Base-by-base conservation (phyloP, 1,140 invertebrate genomes). In the Chironomus striatipennis region DNA sequence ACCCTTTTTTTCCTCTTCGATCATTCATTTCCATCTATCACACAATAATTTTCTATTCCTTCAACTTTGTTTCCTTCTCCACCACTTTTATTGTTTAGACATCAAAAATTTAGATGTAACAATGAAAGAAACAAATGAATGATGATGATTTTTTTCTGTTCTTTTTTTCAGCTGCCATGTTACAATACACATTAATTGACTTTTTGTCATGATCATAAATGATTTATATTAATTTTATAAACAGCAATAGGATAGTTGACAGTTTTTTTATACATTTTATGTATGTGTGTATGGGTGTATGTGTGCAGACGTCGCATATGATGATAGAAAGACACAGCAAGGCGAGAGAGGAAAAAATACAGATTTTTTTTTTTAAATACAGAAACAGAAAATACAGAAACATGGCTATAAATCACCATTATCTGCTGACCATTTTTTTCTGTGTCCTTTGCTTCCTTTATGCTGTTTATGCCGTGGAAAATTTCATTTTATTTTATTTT, bases 221-320 rank as follows among this genome's bases (percentile, higher is more conserved):
- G 47, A 57, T 57, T 57, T 57, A 57, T 57, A 57, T 57, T 57
- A 57, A 57, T 57, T 57, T 57, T 57, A 57, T 57, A 57, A 57
- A 57, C 8, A 57, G 47, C 47, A 57, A 57, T 57, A 57, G 47
- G n/a, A 57, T 57, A 57, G 47, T 57, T 57, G 47, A 57, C 47
- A 57, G 47, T 15, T 57, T 57, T 57, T 57, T 57, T 57, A 34
- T 34, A 34, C 5, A 34, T 34, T 2, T 34, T 34, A 34, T 34
- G 24, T 34, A 34, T 34, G 24, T 34, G 5, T 34, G 24, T 34
- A 5, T 34, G n/a, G n/a, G 24, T 34, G 24, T 34, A 34, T 34
- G 24, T 34, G 24, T 1, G 24, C 5, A 34, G 24, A 34, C 24
- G 24, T 34, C 5, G 24, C 24, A 34, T 34, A 34, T 34, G 24